Percentiles rank a stretch among this genome's conserved stretches.
Conservation (phyloP, 2,113 vertebrate species). For the Microtus montanus region DNA sequence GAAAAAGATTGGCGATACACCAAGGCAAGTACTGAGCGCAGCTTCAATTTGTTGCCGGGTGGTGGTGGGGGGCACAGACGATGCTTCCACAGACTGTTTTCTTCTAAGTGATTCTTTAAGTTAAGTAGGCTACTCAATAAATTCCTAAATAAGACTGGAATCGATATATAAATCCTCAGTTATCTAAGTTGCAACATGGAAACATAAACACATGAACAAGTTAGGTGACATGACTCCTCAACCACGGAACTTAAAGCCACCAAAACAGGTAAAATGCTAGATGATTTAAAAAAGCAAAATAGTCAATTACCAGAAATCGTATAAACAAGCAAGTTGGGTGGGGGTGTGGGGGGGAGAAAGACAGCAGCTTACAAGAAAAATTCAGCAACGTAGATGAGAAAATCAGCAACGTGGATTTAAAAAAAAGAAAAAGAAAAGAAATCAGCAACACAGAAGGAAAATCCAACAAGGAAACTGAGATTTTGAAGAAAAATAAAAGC, state of each 20-base stretch:
- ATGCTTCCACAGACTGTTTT: neutral
- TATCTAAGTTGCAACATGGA: neutral
- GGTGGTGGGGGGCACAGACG: neutral
- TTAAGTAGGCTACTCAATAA: neutral
- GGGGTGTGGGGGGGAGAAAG: neutral
- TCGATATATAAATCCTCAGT: neutral
- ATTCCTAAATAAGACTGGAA: neutral
- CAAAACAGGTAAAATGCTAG: neutral
- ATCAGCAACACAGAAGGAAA: neutral
- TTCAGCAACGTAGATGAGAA: neutral
- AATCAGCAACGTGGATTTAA: neutral
- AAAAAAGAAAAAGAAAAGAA: neutral
- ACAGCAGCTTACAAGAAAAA: neutral
- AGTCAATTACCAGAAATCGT: neutral
- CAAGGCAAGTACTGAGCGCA: too few relatives aligned
- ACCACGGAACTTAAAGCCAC: neutral
- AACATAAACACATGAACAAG: neutral
- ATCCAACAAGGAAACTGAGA: neutral
- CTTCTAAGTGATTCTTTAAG: neutral
- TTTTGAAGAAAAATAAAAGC: neutral
- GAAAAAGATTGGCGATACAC: neutral
- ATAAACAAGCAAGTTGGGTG: neutral
- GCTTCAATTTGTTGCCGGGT: neutral
- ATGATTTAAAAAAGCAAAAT: neutral
- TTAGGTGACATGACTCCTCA: neutral